Evolutionary conservation across 2,113 vertebrate species (phyloP).

Genomic region (Galeopterus variegatus): DNA sequence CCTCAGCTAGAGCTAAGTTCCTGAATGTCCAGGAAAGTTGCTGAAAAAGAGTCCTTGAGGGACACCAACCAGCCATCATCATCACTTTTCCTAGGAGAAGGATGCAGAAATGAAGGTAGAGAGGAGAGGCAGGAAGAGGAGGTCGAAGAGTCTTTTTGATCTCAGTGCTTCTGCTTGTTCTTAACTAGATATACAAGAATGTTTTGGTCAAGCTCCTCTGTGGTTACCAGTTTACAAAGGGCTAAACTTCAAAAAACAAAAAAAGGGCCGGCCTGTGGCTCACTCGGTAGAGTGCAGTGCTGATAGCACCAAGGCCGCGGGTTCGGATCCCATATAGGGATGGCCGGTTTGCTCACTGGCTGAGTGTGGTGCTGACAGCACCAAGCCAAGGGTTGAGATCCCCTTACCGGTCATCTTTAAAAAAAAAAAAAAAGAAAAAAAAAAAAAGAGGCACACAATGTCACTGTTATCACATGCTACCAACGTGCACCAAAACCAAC

Average conservation of each 20-base stretch:
- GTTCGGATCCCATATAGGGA: too few species aligned
- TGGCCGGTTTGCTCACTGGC: too few species aligned
- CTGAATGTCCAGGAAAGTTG: slow-evolving; percentile 9
- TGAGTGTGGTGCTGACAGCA: too few species aligned
- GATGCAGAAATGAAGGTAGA: not conserved
- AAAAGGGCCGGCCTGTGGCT: too few species aligned
- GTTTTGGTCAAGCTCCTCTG: not conserved
- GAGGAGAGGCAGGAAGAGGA: not conserved
- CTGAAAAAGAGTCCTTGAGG: slow-evolving; percentile 3
- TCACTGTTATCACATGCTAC: not conserved
- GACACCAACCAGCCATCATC: not conserved
- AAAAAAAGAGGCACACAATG: not conserved
- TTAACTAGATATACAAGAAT: not conserved
- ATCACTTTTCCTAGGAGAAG: slow-evolving; percentile 16
- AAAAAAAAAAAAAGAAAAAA: too few species aligned
- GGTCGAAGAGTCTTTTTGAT: not conserved
- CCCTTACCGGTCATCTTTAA: too few species aligned
- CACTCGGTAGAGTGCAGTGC: too few species aligned
- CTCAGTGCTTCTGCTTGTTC: not conserved
- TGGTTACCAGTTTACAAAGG: slow-evolving; percentile 24
- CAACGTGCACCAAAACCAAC: slow-evolving; percentile 24
- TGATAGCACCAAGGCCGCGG: too few species aligned
- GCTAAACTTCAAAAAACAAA: not conserved
- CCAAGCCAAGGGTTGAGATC: too few species aligned
- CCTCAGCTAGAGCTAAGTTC: slow-evolving; percentile 39